Evolutionary conservation across 2,797 vertebrate species (phyloP), one percentile per base, ranked within the genome.

Genomic region (Cheirogaleus major): DNA sequence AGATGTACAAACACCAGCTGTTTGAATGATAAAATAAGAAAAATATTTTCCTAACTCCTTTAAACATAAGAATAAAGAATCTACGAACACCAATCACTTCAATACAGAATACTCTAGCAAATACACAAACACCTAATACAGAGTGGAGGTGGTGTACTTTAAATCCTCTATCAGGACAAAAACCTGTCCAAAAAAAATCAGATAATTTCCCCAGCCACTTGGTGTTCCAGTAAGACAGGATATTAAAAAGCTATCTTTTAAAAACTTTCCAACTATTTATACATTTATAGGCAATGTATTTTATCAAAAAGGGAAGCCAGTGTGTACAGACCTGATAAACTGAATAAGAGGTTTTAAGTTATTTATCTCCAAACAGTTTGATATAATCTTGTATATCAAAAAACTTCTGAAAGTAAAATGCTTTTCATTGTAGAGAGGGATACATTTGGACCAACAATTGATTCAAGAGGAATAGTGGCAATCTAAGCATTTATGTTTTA

Each of bases 161-260:
- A 91, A 89, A 75, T 82, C 11, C n/a, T 84, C 52, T 61, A 91
- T 25, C 35, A 61, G 32, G 18, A 70, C 10, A 85, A 65, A 96
- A 25, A 87, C 67, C 32, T 82, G 25, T 27, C 20, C 69, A 91
- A 67, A 84, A 84, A 89, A 93, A 48, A 59, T 67, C 50, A 79
- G 55, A 43, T 63, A 50, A 93, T 50, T 93, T 94, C 4, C 38
- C 65, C 61, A 89, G 18, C 59, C 23, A 70, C 23, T 27, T 87
- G 41, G 38, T 78, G 32, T 88, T 55, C n/a, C 32, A 93, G 25
- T 80, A 57, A 84, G 27, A 80, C 32, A 88, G 48, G 35, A 45
- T 72, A 95, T 90, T 86, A 67, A 94, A 85, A 89, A 79, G 45
- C 23, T 69, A 70, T n/a, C 27, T 95, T 80, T 78, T 61, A 89